Percentiles rank a stretch among this genome's conserved stretches.
These are phyloP conservation scores for Bombus sibiricus DNA, from an alignment of 1,140 invertebrate species.

Conservation along the genomic window DNA sequence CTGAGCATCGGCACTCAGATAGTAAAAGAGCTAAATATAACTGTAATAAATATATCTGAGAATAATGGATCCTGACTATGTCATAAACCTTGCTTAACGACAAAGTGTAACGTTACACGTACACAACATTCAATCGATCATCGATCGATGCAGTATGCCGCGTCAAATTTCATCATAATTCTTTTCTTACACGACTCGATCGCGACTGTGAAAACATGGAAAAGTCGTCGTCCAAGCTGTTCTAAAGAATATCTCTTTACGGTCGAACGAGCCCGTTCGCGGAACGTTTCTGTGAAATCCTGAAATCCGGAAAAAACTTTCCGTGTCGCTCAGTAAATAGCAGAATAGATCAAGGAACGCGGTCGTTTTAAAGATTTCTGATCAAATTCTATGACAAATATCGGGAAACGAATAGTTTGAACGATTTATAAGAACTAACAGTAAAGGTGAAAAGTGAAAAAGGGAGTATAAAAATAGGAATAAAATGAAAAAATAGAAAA, in stretches of 20 bases:
- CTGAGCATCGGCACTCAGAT: neutral
- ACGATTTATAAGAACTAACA: neutral
- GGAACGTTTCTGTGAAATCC: conserved; percentile 3
- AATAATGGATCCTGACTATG: neutral
- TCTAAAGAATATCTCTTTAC: conserved; percentile 27
- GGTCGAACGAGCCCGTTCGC: neutral
- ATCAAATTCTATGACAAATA: neutral
- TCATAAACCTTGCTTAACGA: neutral
- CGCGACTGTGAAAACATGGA: neutral
- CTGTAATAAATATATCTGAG: neutral
- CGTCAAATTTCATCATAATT: neutral
- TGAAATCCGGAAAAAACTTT: neutral
- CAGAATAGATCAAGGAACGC: neutral
- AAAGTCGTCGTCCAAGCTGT: neutral
- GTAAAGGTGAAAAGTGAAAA: neutral
- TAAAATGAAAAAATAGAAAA: neutral
- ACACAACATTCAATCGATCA: neutral
- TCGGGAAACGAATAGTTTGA: neutral
- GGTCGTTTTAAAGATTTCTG: neutral
- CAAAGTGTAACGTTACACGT: neutral
- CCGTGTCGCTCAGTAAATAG: neutral
- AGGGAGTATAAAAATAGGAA: neutral
- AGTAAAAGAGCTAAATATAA: neutral
- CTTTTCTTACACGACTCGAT: too few relatives aligned
- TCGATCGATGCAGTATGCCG: neutral